Evolutionary conservation across 1,140 invertebrate genomes (phyloP).

Genomic region (Pseudomyrmex dendroicus): DNA sequence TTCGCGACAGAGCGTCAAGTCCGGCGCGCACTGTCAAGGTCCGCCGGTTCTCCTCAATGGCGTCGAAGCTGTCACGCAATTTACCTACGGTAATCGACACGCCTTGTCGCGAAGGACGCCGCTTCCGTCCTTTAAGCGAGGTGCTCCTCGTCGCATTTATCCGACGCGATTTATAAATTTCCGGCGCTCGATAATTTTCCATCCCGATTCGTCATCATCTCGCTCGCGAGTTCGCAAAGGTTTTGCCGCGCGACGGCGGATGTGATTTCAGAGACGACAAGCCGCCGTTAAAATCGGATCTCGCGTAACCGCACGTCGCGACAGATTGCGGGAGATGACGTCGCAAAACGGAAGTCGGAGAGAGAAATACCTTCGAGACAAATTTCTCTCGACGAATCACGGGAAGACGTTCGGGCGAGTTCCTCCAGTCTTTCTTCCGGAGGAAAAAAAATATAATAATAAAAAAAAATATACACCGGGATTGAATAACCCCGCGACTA

Average conservation of each 20-base stretch:
- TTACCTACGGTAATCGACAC: conserved; percentile 76
- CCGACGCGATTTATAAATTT: conserved; percentile 27
- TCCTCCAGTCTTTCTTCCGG: conserved; percentile 12
- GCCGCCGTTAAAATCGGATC: background rate
- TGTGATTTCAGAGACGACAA: conserved; percentile 26
- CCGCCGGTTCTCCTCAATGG: conserved; percentile 76
- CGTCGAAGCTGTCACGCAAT: conserved; percentile 73
- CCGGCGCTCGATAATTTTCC: background rate
- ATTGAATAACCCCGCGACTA: conserved; percentile 52
- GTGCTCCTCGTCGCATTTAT: background rate
- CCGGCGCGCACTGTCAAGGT: conserved; percentile 77
- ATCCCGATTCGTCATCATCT: conserved; percentile 17
- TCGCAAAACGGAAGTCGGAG: conserved; percentile 60
- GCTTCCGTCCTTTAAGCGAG: conserved; percentile 37
- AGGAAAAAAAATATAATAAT: background rate
- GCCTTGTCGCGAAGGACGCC: conserved; percentile 70
- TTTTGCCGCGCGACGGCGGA: background rate
- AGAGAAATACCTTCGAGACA: background rate
- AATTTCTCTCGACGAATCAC: conserved; percentile 15
- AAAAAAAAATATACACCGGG: conserved; percentile 22
- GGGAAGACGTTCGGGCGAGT: background rate
- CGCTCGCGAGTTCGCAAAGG: background rate
- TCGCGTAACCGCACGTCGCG: background rate
- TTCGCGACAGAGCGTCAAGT: conserved; percentile 65
- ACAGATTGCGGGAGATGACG: conserved; percentile 22